A percentile compares a stretch with the other conserved stretches of the same genome.
Conservation (phyloP, 2,113 vertebrate species). For the Sula dactylatra region DNA sequence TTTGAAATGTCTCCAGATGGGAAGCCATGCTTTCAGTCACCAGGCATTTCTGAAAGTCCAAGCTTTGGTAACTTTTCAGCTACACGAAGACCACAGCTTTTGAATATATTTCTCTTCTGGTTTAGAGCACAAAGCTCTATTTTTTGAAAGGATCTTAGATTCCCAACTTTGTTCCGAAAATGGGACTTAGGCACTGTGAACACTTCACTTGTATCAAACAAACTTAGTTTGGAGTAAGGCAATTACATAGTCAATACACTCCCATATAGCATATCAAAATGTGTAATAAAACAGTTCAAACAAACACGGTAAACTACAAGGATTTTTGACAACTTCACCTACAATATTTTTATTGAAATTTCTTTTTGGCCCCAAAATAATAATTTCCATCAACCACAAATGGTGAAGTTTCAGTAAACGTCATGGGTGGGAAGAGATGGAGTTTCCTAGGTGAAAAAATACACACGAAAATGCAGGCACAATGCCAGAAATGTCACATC, state of each 20-base stretch:
- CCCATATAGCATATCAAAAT: not conserved
- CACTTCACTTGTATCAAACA: not conserved
- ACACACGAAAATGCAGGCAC: not conserved
- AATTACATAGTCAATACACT: not conserved
- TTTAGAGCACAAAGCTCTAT: not conserved
- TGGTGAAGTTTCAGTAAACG: constrained; percentile 7
- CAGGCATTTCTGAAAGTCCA: not conserved
- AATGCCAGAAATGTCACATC: not conserved
- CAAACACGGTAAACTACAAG: not conserved
- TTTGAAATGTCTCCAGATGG: not conserved
- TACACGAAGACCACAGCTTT: not conserved
- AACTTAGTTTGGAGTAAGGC: not conserved
- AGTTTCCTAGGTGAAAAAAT: constrained; percentile 47
- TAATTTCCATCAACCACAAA: not conserved
- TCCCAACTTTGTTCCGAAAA: not conserved
- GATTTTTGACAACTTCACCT: not conserved
- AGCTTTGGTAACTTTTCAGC: not conserved
- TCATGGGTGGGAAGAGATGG: not conserved
- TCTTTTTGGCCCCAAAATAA: not conserved
- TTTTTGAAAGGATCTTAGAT: not conserved
- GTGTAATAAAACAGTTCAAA: not conserved
- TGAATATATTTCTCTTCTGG: not conserved
- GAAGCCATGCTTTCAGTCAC: not conserved
- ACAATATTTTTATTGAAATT: not conserved
- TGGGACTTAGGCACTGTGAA: not conserved